Conservation (phyloP, 2,113 vertebrate genomes). For the Silurus glanis region DNA sequence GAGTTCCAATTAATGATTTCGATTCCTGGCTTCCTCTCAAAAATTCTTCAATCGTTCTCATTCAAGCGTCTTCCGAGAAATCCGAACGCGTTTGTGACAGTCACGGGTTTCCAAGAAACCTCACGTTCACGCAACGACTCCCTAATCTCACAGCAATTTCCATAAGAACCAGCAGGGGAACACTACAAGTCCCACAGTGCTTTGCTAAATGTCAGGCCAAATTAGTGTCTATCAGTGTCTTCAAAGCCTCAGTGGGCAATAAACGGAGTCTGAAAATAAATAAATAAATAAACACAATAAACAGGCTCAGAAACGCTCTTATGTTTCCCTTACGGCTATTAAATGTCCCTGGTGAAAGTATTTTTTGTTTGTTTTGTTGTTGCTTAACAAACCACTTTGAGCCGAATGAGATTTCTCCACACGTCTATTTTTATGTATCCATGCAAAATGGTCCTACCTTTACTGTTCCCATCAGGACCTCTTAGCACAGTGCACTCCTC, state of each 20-base stretch:
- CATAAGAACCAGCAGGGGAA: constrained; percentile 65
- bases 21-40: no score
- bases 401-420: constrained; percentile 16
- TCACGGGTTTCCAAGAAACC: constrained; percentile 60
- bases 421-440: constrained; percentile 40
- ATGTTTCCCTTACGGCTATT: constrained; percentile 34
- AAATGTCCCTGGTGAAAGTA: constrained; percentile 3
- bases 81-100: constrained; percentile 67
- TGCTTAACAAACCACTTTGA: constrained; percentile 19
- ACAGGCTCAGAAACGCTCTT: constrained; percentile 33
- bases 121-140: constrained; percentile 57
- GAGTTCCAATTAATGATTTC: no score
- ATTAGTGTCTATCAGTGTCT: constrained; percentile 61
- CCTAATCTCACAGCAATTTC: constrained; percentile 70
- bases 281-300: constrained; percentile 13
- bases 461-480: constrained; percentile 97
- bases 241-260: constrained; percentile 50
- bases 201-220: constrained; percentile 64
- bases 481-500: constrained; percentile 97
- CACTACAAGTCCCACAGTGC: constrained; percentile 60
- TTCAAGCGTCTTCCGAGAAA: constrained; percentile 25
- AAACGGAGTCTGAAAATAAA: constrained; percentile 45
- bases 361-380: not conserved
- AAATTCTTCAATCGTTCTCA: not conserved
- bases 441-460: constrained; percentile 77